These are phyloP conservation scores for Oryzias woworae DNA, from an alignment of 2,113 vertebrate genomes.

Conservation along the genomic window DNA sequence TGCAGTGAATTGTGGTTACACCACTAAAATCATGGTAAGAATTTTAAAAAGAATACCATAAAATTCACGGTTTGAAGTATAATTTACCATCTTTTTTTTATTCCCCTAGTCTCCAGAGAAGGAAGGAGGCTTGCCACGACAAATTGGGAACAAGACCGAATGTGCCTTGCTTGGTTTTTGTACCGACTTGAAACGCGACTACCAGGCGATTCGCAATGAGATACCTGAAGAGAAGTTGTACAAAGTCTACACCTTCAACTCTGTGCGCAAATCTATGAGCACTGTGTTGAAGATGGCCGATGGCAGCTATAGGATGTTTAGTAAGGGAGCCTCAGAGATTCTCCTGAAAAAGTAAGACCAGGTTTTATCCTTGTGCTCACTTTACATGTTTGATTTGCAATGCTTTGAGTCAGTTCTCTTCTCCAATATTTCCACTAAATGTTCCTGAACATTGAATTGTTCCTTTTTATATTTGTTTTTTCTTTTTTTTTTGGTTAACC, in stretches of 20 bases:
- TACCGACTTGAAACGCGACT: constrained; percentile 93
- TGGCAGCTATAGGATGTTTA: constrained; percentile 97
- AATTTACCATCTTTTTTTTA: background rate
- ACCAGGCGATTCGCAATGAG: constrained; percentile 93
- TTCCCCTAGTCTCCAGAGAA: constrained; percentile 89
- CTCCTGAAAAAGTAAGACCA: constrained; percentile 94
- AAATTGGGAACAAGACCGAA: constrained; percentile 99
- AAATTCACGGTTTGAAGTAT: background rate
- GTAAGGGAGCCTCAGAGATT: constrained; percentile 99
- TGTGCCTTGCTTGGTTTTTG: constrained; percentile 98
- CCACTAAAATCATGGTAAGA: constrained; percentile 96
- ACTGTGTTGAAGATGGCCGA: constrained; percentile 96
- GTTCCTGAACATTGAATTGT: constrained; percentile 4
- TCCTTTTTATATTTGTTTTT: background rate
- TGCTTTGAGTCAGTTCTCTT: background rate
- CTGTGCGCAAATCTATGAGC: constrained; percentile 98
- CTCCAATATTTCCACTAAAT: background rate
- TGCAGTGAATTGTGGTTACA: constrained; percentile 97
- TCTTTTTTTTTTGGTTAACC: constrained; percentile 11
- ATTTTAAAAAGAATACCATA: background rate
- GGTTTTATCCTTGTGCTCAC: background rate
- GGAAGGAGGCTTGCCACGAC: constrained; percentile 95
- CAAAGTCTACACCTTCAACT: constrained; percentile 99
- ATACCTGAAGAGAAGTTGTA: constrained; percentile 97
- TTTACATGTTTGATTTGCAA: background rate